Base-by-base conservation (phyloP, 2,888 invertebrate species). In the Lycophotia porphyrea region DNA sequence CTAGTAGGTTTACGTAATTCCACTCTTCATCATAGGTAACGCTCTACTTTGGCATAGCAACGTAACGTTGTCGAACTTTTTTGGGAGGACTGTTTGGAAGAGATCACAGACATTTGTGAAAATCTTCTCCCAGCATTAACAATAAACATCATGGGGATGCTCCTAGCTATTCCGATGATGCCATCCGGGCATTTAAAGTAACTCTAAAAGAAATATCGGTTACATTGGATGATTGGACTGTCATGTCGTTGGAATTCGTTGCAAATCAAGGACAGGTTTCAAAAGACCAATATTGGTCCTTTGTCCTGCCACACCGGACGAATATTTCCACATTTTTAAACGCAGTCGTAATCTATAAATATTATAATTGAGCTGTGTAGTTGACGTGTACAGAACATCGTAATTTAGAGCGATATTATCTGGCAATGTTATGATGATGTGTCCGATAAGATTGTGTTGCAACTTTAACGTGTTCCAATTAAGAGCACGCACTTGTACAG, bases 381-480 rank as follows among this genome's bases (percentile, higher is more conserved):
- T 71, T 52, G 24, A 55, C 34, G 27, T 13, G 60, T 52, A 61
- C 15, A 42, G 21, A 60, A 49, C 52, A 52, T 39, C 60, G n/a
- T 31, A 55, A 71, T 76, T 77, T 39, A 65, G 49, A 49, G 49
- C 36, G 42, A 76, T 78, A 61, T 49, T 61, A 71, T 71, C 65
- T 75, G 44, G n/a, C 52, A 61, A 71, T 73, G 64, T 66, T 70
- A 71, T 69, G 79, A 84, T 84, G 80, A 74, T 72, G 47, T 27
- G 27, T 15, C 66, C 42, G 87, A 85, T 85, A 85, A 86, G 78
- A 84, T 81, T 78, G 49, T 75, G 74, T 63, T 67, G 61, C 64
- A 73, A 71, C 74, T 58, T 64, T 60, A 61, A 58, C 74, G 21
- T 73, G 74, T 69, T 71, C 84, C 42, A 69, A 71, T 76, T 86